Evolutionary conservation across 2,797 vertebrate species (phyloP).

Genomic region (Rhynchotus rufescens): DNA sequence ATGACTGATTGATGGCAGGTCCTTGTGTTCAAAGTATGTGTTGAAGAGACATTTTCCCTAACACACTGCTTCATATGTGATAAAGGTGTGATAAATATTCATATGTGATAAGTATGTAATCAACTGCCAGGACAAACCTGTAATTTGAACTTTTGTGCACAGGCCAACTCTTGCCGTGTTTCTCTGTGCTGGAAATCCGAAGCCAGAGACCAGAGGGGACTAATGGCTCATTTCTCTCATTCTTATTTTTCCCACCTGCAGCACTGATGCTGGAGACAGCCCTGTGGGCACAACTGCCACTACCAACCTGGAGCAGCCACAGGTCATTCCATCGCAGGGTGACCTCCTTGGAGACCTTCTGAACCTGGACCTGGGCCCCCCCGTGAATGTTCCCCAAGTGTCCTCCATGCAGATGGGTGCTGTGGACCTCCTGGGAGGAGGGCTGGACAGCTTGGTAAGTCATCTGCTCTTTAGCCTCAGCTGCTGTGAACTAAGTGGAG

Average conservation of each 20-base stretch:
- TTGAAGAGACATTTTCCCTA: neutral
- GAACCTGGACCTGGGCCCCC: conserved; percentile 95
- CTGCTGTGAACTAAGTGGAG: neutral
- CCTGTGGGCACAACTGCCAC: conserved; percentile 87
- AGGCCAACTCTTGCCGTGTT: neutral
- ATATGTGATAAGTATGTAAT: neutral
- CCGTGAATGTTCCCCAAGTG: conserved; percentile 94
- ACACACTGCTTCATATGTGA: neutral
- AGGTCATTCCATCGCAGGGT: conserved; percentile 95
- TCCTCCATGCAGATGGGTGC: conserved; percentile 97
- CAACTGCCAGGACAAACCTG: neutral
- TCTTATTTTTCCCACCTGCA: conserved; percentile 38
- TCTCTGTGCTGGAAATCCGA: neutral
- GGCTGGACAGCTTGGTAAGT: conserved; percentile 95
- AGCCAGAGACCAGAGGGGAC: neutral
- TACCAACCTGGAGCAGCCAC: conserved; percentile 89
- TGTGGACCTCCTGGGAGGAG: conserved; percentile 95
- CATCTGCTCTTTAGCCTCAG: neutral
- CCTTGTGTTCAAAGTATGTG: neutral
- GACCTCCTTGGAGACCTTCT: conserved; percentile 96
- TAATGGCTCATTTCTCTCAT: neutral
- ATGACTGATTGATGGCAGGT: fast-evolving
- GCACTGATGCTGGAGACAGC: conserved; percentile 94
- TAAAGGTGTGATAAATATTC: neutral
- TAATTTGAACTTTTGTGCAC: neutral